Conservation (phyloP, 1,140 invertebrate genomes). For the Drosophila lini region DNA sequence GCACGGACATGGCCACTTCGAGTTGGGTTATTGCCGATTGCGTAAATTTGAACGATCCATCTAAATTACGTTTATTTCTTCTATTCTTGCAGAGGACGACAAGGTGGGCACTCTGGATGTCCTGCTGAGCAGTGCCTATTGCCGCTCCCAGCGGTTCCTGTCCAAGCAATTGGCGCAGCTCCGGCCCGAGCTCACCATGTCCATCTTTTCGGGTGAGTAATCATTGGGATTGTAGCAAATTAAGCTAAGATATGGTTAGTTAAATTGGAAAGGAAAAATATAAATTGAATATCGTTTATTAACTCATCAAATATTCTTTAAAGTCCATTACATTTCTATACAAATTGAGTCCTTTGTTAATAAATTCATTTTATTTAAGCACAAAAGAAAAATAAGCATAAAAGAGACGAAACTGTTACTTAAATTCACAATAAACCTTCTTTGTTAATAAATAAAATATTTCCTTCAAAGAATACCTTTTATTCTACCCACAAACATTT, state of each 20-base stretch:
- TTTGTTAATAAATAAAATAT: background rate
- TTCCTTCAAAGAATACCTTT: background rate
- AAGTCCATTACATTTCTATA: background rate
- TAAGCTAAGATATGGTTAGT: no score
- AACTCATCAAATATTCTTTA: background rate
- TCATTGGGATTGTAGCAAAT: no score
- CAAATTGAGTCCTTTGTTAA: background rate
- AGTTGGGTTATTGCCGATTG: slow-evolving; percentile 10
- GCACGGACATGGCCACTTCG: slow-evolving; percentile 33
- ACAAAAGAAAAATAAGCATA: no score
- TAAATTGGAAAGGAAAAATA: no score
- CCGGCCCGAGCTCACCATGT: slow-evolving; percentile 99
- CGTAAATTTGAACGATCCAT: background rate
- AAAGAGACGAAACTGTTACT: no score
- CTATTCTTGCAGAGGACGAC: slow-evolving; percentile 86
- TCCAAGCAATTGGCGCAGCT: slow-evolving; percentile 96
- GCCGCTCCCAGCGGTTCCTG: slow-evolving; percentile 95
- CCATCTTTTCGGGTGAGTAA: slow-evolving; percentile 97
- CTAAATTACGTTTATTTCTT: slow-evolving; percentile 15
- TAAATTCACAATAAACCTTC: background rate
- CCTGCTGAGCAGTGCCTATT: slow-evolving; percentile 93
- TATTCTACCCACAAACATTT: background rate
- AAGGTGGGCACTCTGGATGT: slow-evolving; percentile 91
- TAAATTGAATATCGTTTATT: background rate
- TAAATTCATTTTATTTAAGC: background rate